Evolutionary conservation across 2,113 vertebrate species (phyloP), one percentile per base, ranked within the genome.

Genomic region (Cavia porcellus): DNA sequence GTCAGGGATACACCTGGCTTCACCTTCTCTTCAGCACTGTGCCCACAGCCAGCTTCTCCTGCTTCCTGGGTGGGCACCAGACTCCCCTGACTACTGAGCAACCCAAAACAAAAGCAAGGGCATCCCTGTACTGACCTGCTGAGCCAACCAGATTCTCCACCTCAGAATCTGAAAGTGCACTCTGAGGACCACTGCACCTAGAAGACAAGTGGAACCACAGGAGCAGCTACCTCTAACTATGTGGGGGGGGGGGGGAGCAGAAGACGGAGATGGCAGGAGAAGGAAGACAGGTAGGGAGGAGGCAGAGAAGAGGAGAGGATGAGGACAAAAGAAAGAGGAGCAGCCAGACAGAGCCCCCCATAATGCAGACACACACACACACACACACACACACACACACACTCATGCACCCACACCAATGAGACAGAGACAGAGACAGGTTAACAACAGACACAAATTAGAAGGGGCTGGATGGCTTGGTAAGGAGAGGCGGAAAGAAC

Each of bases 101-200:
- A 93, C 66, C 47, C 22, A 82, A 74, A 80, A 64, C 22, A 86
- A 74, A 84, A 61, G 20, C 90, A 90, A 88, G 55, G 82, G 86
- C n/a, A 86, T 83, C 28, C 30, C 47, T 38, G 55, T 25, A 30
- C 55, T 25, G 55, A 80, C 55, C 32, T 42, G 20, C 55, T 30
- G 28, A 47, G 32, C 11, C 55, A 82, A 79, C 2, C 15, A 61
- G 68, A 81, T 45, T 80, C 66, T 9, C 11, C 77, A 2, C 35
- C 68, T 80, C 77, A 55, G 92, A 80, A 30, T 92, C 24, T 52
- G 24, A 72, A 45, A 92, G 22, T 30, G 52, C 64, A n/a, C 75
- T 38, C 38, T 77, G 59, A 59, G 3, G 32, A 45, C 17, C 15
- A 89, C 57, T 25, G 11, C 59, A 64, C 50, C 80, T 52, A 55